phyloP scores from a whole-genome alignment of 2,888 invertebrate species.

The Zootermopsis nevadensis region DNA sequence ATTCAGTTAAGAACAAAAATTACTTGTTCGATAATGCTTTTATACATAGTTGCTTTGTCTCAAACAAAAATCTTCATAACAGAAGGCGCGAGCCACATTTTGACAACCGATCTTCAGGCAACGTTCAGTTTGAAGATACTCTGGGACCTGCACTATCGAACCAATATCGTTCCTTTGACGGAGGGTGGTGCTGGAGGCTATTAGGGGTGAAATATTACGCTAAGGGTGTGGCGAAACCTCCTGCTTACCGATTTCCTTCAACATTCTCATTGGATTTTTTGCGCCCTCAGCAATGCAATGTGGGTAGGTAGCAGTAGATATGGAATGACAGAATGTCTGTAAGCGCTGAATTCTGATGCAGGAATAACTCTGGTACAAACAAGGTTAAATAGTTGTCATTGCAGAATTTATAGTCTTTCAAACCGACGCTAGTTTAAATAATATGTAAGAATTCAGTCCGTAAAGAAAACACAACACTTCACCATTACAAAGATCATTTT shows the following conservation, averaged over 20 bases:
- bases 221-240: constrained; percentile 49
- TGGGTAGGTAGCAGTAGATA: constrained; percentile 25
- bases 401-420: too few relatives aligned
- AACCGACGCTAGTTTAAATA: too few relatives aligned
- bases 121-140: constrained; percentile 47
- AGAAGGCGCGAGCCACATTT: not conserved
- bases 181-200: constrained; percentile 42
- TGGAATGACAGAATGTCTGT: not conserved
- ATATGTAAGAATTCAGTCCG: too few relatives aligned
- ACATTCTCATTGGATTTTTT: constrained; percentile 44
- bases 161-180: constrained; percentile 42
- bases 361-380: too few relatives aligned
- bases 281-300: constrained; percentile 17
- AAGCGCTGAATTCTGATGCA: too few relatives aligned
- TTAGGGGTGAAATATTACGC: constrained; percentile 52
- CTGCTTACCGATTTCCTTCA: constrained; percentile 51
- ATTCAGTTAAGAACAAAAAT: too few relatives aligned
- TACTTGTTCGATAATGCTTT: too few relatives aligned
- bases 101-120: constrained; percentile 34
- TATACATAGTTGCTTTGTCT: too few relatives aligned
- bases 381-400: too few relatives aligned
- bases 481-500: too few relatives aligned
- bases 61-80: too few relatives aligned
- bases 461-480: too few relatives aligned
- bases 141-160: constrained; percentile 46